phyloP scores from a whole-genome alignment of 2,113 vertebrate species.

The Lagopus leucura region DNA sequence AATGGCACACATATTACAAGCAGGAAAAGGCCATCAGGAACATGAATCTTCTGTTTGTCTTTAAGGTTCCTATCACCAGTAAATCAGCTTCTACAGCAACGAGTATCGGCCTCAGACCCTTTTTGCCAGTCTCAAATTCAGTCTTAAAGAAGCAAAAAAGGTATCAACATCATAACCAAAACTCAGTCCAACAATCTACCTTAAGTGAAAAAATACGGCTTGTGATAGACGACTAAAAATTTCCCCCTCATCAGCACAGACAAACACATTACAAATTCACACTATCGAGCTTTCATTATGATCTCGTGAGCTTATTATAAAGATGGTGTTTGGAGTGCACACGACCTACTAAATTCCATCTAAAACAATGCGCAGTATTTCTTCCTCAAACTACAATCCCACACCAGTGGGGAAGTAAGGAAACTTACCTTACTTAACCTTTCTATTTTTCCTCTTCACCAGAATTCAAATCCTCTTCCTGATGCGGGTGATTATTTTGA shows the following conservation, averaged over 20 bases:
- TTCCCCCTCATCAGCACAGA: neutral
- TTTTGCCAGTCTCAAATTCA: neutral
- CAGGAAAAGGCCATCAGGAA: neutral
- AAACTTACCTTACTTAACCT: constrained; percentile 55
- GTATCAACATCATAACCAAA: neutral
- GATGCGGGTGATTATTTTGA: constrained; percentile 48
- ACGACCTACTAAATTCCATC: neutral
- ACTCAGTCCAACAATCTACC: neutral
- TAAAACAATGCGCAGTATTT: neutral
- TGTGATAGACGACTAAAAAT: neutral
- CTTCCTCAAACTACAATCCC: neutral
- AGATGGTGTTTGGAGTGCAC: neutral
- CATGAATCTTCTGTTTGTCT: neutral
- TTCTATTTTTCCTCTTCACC: constrained; percentile 6
- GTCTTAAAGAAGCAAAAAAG: neutral
- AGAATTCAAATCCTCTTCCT: constrained; percentile 52
- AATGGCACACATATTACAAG: neutral
- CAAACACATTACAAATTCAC: neutral
- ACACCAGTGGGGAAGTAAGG: neutral
- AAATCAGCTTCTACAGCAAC: neutral
- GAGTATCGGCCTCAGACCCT: neutral
- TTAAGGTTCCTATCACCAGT: neutral
- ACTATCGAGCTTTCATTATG: neutral
- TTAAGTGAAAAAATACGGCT: neutral
- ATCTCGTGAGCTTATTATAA: neutral